These are phyloP conservation scores for Cirrhinus mrigala DNA, from an alignment of 2,797 vertebrate genomes.

Conservation along the genomic window DNA sequence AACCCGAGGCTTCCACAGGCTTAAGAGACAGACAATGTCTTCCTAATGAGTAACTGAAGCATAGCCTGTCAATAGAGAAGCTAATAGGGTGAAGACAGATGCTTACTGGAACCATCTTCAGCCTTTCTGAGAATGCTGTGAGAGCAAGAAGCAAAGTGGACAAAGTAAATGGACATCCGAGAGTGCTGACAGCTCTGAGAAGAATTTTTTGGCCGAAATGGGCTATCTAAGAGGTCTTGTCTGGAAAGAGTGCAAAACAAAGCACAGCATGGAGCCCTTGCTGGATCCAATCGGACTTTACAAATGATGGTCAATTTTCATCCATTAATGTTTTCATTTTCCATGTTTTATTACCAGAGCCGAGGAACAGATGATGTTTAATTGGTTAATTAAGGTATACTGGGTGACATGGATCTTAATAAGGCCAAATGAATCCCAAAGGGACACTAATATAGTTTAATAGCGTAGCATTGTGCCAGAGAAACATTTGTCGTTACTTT, in stretches of 20 bases:
- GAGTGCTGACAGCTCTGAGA: slow-evolving; percentile 27
- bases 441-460: slow-evolving; percentile 32
- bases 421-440: slow-evolving; percentile 28
- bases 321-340: slow-evolving; percentile 1
- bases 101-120: slow-evolving; percentile 43
- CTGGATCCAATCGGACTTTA: not conserved
- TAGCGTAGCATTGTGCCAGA: not conserved
- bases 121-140: slow-evolving; percentile 46
- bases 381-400: slow-evolving; percentile 41
- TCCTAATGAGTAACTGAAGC: slow-evolving; percentile 31
- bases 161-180: slow-evolving; percentile 13
- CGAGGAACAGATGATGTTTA: slow-evolving; percentile 30
- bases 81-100: slow-evolving; percentile 44
- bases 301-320: slow-evolving; percentile 16
- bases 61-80: slow-evolving; percentile 38
- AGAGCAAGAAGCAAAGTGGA: slow-evolving; percentile 24
- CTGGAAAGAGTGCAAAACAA: not conserved
- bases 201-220: slow-evolving; percentile 18
- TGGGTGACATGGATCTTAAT: slow-evolving; percentile 28
- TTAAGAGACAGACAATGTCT: not conserved
- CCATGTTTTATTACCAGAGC: slow-evolving; percentile 14
- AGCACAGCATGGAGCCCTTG: not conserved
- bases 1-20: not conserved
- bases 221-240: slow-evolving; percentile 5
- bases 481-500: not conserved